Percentiles rank a stretch among this genome's conserved stretches.
phyloP scores from a whole-genome alignment of 2,797 vertebrate species.

The Pangasius mekongensis region DNA sequence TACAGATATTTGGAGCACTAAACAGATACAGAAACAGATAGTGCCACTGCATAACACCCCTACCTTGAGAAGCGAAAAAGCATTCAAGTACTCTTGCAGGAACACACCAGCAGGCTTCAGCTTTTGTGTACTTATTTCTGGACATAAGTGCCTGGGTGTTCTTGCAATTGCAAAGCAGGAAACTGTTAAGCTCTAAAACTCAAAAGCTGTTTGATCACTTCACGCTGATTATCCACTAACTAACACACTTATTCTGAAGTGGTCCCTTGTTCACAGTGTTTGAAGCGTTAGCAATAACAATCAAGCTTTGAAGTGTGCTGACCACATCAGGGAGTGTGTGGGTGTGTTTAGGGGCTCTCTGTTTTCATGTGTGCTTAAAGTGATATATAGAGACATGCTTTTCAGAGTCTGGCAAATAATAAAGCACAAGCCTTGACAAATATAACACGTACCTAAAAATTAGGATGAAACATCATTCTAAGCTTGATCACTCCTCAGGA shows the following conservation, averaged over 20 bases:
- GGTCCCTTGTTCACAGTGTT: slow-evolving; percentile 14
- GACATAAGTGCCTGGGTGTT: background rate
- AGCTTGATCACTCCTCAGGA: slow-evolving; percentile 15
- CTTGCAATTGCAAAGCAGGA: background rate
- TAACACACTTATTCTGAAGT: slow-evolving; percentile 3
- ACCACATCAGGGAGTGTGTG: slow-evolving; percentile 36
- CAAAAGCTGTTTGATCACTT: slow-evolving; percentile 24
- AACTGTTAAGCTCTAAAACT: slow-evolving; percentile 18
- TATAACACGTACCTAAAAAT: slow-evolving; percentile 20
- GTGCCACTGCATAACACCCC: background rate
- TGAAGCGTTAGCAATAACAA: slow-evolving; percentile 39
- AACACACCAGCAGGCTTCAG: background rate
- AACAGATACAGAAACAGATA: background rate
- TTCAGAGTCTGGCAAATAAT: slow-evolving; percentile 26
- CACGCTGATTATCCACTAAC: slow-evolving; percentile 1
- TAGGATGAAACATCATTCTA: slow-evolving; percentile 23
- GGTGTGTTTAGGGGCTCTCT: slow-evolving; percentile 13
- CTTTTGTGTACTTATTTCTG: slow-evolving; percentile 29
- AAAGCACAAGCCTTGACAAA: slow-evolving; percentile 19
- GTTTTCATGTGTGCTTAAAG: slow-evolving; percentile 35
- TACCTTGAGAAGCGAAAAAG: background rate
- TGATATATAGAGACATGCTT: background rate
- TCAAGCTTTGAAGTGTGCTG: slow-evolving; percentile 33
- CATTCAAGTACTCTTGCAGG: too few relatives aligned
- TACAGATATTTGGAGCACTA: background rate